Evolutionary conservation across 2,888 invertebrate species (phyloP).

Genomic region (Macrosiphum euphorbiae): DNA sequence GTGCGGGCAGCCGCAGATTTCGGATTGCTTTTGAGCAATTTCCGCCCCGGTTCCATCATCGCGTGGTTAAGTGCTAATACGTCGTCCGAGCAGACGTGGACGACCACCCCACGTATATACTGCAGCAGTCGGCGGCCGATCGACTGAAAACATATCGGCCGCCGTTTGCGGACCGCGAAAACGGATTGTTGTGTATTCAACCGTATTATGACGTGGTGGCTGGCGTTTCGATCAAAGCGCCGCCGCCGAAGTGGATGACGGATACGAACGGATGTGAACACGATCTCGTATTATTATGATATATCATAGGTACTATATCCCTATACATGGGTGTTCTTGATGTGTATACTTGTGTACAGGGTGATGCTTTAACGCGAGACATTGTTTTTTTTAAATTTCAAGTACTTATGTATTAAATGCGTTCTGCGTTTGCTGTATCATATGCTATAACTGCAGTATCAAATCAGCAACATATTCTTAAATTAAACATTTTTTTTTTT

Average conservation of each 20-base stretch:
- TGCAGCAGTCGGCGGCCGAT: background rate
- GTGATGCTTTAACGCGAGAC: background rate
- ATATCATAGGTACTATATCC: background rate
- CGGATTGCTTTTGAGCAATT: slow-evolving; percentile 52
- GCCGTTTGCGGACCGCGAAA: slow-evolving; percentile 21
- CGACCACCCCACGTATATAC: background rate
- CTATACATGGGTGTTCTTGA: background rate
- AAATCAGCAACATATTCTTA: background rate
- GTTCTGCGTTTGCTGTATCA: background rate
- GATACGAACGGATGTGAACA: background rate
- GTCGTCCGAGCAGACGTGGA: slow-evolving; percentile 7
- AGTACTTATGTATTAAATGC: background rate
- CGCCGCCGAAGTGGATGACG: background rate
- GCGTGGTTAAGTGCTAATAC: slow-evolving; percentile 51
- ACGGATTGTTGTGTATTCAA: slow-evolving; percentile 50
- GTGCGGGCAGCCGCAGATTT: background rate
- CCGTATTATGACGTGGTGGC: slow-evolving; percentile 23
- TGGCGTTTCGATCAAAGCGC: slow-evolving; percentile 27
- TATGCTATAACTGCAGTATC: background rate
- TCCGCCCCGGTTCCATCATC: slow-evolving; percentile 24
- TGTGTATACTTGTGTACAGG: background rate
- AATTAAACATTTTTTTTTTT: background rate
- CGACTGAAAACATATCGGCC: slow-evolving; percentile 20
- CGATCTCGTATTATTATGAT: background rate
- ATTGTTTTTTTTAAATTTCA: background rate